Base-by-base conservation (phyloP, 2,888 invertebrate genomes). In the Hydriomena furcata region DNA sequence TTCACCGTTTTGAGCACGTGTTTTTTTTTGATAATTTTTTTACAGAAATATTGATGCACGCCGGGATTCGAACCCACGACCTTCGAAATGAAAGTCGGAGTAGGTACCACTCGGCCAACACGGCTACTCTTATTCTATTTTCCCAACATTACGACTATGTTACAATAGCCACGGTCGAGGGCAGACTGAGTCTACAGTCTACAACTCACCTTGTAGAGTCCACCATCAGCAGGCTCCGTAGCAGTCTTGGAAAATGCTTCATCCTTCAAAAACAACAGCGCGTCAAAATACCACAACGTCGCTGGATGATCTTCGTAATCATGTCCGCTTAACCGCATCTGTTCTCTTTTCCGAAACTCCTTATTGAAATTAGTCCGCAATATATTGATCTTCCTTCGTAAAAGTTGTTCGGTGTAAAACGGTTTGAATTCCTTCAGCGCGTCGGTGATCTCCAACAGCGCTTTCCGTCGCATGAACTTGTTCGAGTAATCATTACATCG, bases 301-400 rank as follows among this genome's bases (percentile, higher is more conserved):
- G 23, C n/a, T n/a, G n/a, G n/a, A 4, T 7, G 12, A 0, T 7
- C 47, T 31, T 44, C 43, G 8, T 5, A 35, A 2, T 28, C 43
- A 2, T 12, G 12, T 10, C 35, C 43, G n/a, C 3, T 21, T 0
- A 12, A 1, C n/a, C 27, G 17, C 43, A 23, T 10, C 2, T 3
- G 30, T 1, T 37, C 30, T 1, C 37, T 21, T 5, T 38, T 38
- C 8, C 11, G 25, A 12, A 3, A 38, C 27, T 38, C 38, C 21
- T 46, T 46, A 21, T 46, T 46, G 7, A 46, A 46, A 3, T 46
- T 46, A n/a, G 46, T 46, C 21, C 46, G 25, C 20, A 46, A 28
- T 34, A 32, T 46, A 40, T 46, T 46, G 11, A 46, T 46, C 46
- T 46, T 46, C 3, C 17, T 17, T 10, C 38, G 25, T 8, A 46